A percentile compares a stretch with the other conserved stretches of the same genome.
These are phyloP conservation scores for Elysia crispata DNA, from an alignment of 2,888 invertebrate genomes.

Conservation along the genomic window DNA sequence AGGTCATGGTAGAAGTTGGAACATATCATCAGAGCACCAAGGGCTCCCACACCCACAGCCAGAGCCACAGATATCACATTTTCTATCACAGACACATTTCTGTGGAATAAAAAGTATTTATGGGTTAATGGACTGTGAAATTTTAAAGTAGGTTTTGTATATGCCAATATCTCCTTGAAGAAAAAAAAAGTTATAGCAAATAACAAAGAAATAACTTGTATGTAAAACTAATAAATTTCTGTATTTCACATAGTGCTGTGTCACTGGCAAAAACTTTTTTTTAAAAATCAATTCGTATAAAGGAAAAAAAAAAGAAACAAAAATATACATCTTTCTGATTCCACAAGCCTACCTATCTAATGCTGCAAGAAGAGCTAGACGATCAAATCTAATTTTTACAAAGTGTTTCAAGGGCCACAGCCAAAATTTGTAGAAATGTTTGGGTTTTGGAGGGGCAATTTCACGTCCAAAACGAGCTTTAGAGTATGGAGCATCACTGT, in stretches of 20 bases:
- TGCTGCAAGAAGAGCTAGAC: constrained; percentile 92
- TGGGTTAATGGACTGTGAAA: no score
- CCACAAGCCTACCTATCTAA: constrained; percentile 83
- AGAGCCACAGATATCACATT: constrained; percentile 89
- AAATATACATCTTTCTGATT: background rate
- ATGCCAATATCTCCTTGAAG: background rate
- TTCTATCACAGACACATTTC: constrained; percentile 88
- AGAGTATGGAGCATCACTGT: constrained; percentile 65
- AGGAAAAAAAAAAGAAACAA: no score
- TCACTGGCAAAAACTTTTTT: no score
- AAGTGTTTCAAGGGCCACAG: constrained; percentile 80
- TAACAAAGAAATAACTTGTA: no score
- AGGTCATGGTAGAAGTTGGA: constrained; percentile 93
- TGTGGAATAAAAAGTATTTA: constrained; percentile 54
- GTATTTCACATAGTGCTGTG: no score
- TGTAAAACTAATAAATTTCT: no score
- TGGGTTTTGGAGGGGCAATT: constrained; percentile 69
- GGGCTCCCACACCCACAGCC: constrained; percentile 89
- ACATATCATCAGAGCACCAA: constrained; percentile 90
- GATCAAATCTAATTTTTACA: constrained; percentile 92
- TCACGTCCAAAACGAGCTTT: constrained; percentile 61
- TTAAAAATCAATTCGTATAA: no score
- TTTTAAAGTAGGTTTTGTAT: background rate
- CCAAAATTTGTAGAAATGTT: constrained; percentile 87
- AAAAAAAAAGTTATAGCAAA: no score